phyloP scores from a whole-genome alignment of 2,888 invertebrate genomes.

The Acanthacorydalis orientalis region DNA sequence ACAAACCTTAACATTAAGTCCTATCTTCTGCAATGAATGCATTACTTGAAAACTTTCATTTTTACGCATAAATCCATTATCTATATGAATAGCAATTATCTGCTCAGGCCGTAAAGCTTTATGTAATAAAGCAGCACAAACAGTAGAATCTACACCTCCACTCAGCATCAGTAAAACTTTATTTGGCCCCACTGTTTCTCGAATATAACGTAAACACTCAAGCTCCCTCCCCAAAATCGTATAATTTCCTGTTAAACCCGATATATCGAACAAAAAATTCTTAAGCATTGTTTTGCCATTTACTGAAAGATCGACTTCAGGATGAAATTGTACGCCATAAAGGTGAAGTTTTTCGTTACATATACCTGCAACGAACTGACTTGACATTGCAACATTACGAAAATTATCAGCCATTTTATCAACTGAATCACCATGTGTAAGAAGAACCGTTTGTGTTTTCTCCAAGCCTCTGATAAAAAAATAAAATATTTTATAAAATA shows the following conservation, averaged over 20 bases:
- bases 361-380: conserved; percentile 72
- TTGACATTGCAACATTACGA: conserved; percentile 70
- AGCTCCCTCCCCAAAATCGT: conserved; percentile 77
- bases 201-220: conserved; percentile 64
- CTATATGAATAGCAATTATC: conserved; percentile 92
- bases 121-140: conserved; percentile 89
- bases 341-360: conserved; percentile 78
- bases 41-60: conserved; percentile 83
- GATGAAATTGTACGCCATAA: conserved; percentile 97
- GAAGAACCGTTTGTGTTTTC: conserved; percentile 72
- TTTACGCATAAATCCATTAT: conserved; percentile 98
- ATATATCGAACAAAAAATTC: conserved; percentile 88
- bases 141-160: conserved; percentile 99
- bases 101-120: conserved; percentile 79
- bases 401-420: conserved; percentile 82
- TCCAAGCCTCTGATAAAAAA: conserved; percentile 58
- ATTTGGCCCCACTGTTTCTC: conserved; percentile 6
- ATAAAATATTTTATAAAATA: conserved; percentile 4
- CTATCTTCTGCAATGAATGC: conserved; percentile 63
- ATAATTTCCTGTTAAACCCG: conserved; percentile 70
- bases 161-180: conserved; percentile 66
- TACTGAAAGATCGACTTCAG: conserved; percentile 90
- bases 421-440: conserved; percentile 96
- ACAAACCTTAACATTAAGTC: conserved; percentile 42
- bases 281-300: conserved; percentile 83